Evolutionary conservation across 2,888 invertebrate species (phyloP), one percentile per base, ranked within the genome.

Genomic region (Trachelus tabidus): DNA sequence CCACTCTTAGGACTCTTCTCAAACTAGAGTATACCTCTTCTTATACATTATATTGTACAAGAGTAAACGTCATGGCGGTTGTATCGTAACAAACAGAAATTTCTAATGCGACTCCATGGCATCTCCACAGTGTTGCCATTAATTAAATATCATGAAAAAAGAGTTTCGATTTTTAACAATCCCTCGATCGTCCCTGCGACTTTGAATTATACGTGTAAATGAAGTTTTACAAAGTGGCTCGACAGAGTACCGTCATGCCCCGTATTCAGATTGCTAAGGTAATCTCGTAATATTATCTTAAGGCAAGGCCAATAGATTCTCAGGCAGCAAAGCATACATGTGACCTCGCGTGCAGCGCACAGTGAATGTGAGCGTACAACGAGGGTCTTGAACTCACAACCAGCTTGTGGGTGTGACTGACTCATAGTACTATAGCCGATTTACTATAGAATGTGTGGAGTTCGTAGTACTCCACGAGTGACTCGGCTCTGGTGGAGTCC

Each of bases 401-500:
- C 85, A 83, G 83, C 89, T 89, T 86, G 89, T 89, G 90, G 89
- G 90, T 90, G 90, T 90, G 90, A 90, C 90, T 90, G 90, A 90
- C 89, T 90, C 89, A 90, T 90, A 90, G 88, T 90, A 90, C 89
- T 90, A 90, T 88, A 89, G 89, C 87, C 89, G 89, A 88, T 89
- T 90, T 90, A 90, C 90, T 90, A 90, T 90, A 90, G 89, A 87
- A 85, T 85, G 85, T 87, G 88, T 86, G 82, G 81, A 81, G 77
- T 76, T 56, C 75, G 80, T 90, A 90, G 89, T 89, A 88, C 84
- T 83, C 84, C 80, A 80, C 81, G 81, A 81, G 84, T 82, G 82
- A 81, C 81, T 81, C 81, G 77, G 77, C 75, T 80, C 79, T 81
- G 79, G 77, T 75, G 40, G 75, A 79, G 77, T 76, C 78, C 75